Evolutionary conservation across 2,797 vertebrate genomes (phyloP).

Genomic region (Cyprinodon diabolis): DNA sequence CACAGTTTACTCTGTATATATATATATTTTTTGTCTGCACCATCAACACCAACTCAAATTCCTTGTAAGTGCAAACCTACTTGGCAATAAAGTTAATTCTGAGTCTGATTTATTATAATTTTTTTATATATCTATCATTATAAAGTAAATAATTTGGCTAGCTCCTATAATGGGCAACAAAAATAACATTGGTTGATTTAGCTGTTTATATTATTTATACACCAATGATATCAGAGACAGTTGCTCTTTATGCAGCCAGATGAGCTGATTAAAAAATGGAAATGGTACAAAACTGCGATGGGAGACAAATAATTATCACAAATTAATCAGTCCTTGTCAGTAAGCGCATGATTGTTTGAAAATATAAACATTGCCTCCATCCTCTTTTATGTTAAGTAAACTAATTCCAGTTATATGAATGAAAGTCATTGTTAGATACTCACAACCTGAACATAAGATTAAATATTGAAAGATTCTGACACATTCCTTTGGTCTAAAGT

Average conservation of each 20-base stretch:
- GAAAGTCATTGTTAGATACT: not conserved
- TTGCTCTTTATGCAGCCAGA: not conserved
- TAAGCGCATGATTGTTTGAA: not conserved
- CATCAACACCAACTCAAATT: too few relatives aligned
- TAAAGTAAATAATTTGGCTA: not conserved
- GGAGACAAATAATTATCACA: not conserved
- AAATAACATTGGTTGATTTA: not conserved
- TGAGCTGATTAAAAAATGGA: not conserved
- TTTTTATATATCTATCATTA: not conserved
- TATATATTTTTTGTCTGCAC: too few relatives aligned
- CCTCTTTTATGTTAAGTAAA: not conserved
- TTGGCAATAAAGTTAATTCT: too few relatives aligned
- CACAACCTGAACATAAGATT: not conserved
- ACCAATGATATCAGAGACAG: not conserved
- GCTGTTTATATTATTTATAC: too few relatives aligned
- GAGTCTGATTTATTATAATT: too few relatives aligned
- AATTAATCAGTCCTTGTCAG: not conserved
- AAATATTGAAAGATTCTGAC: not conserved
- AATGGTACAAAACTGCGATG: not conserved
- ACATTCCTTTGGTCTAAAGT: not conserved
- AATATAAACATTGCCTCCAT: not conserved
- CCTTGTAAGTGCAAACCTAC: too few relatives aligned
- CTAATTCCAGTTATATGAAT: not conserved
- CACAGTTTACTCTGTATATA: too few relatives aligned
- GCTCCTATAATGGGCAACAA: not conserved